These are phyloP conservation scores for Thymallus thymallus DNA, from an alignment of 2,113 vertebrate species.

Conservation along the genomic window DNA sequence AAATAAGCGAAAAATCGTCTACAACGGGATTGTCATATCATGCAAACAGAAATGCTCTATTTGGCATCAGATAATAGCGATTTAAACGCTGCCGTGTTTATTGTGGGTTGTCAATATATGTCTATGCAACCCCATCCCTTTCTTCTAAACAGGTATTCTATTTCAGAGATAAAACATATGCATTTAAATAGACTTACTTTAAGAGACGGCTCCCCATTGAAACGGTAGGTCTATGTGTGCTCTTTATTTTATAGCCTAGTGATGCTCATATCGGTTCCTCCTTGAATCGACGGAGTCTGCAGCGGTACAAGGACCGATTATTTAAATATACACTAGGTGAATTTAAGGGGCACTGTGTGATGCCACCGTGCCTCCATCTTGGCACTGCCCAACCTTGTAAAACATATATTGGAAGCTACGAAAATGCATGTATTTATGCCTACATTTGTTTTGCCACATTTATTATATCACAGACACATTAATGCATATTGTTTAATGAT, in stretches of 20 bases:
- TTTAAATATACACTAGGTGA: no score
- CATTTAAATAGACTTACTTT: slow-evolving; percentile 9
- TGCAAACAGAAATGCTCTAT: not conserved
- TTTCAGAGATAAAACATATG: not conserved
- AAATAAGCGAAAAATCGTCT: not conserved
- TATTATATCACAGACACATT: no score
- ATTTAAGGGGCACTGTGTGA: no score
- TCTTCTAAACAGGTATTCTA: not conserved
- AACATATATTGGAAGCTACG: no score
- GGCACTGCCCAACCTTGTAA: no score
- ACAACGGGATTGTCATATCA: not conserved
- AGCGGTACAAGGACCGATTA: slow-evolving; percentile 16
- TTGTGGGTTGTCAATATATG: not conserved
- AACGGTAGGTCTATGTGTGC: not conserved
- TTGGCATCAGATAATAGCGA: not conserved
- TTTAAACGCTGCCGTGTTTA: not conserved
- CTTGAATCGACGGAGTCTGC: slow-evolving; percentile 64
- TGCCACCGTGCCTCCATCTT: no score
- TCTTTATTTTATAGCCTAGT: slow-evolving; percentile 31
- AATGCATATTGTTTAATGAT: no score
- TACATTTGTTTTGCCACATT: no score
- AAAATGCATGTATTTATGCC: no score
- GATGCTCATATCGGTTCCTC: slow-evolving; percentile 49
- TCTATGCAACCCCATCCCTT: not conserved
- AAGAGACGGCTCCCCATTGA: slow-evolving; percentile 38